A percentile compares a stretch with the other conserved stretches of the same genome.
Conservation (phyloP, 2,888 invertebrate genomes). For the Lutraria lutraria region DNA sequence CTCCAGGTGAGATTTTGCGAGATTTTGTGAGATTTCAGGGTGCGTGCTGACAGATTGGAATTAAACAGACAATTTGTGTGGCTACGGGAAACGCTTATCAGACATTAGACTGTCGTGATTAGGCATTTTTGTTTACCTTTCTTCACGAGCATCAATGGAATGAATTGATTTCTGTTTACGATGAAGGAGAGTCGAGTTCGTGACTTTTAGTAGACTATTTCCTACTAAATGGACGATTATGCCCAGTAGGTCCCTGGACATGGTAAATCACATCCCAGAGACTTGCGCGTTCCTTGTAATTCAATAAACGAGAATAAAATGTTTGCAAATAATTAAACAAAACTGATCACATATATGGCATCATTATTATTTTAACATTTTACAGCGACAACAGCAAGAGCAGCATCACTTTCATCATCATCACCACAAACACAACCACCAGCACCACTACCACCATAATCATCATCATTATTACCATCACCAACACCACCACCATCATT, state of each 20-base stretch:
- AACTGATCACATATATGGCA: too few relatives aligned
- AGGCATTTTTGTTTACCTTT: conserved; percentile 41
- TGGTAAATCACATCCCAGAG: not conserved
- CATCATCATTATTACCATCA: not conserved
- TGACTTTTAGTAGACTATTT: conserved; percentile 1
- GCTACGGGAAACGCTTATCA: conserved; percentile 49
- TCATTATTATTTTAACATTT: too few relatives aligned
- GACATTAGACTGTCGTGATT: conserved; percentile 41
- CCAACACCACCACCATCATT: not conserved
- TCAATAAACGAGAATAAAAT: not conserved
- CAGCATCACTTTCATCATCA: too few relatives aligned
- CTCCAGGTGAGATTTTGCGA: conserved; percentile 62
- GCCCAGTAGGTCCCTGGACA: not conserved
- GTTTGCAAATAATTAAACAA: too few relatives aligned
- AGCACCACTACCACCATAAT: not conserved
- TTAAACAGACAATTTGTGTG: conserved; percentile 60
- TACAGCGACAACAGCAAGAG: too few relatives aligned
- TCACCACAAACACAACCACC: too few relatives aligned
- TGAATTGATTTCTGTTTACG: conserved; percentile 21
- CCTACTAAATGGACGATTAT: not conserved
- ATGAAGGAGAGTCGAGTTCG: conserved; percentile 1
- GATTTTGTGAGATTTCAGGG: conserved; percentile 37
- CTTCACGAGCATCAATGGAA: conserved; percentile 3
- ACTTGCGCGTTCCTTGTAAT: not conserved
- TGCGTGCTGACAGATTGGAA: conserved; percentile 46